Conservation (phyloP, 1,140 invertebrate genomes). For the Papilio aristodemus region DNA sequence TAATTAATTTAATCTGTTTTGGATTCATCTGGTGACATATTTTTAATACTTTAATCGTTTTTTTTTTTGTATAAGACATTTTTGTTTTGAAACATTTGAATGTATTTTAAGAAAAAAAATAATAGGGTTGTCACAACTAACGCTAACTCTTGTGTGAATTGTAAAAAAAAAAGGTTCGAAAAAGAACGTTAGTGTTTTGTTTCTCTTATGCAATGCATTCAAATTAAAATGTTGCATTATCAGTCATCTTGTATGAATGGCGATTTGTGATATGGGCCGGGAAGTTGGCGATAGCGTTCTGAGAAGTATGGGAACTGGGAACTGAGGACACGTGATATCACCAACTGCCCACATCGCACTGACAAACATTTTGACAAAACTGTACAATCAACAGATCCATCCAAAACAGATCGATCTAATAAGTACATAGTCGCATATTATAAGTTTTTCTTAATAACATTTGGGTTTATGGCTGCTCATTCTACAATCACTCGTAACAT, state of each 20-base stretch:
- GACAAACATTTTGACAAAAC: not conserved
- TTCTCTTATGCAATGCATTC: not conserved
- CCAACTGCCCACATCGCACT: not conserved
- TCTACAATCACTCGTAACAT: not conserved
- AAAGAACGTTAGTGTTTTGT: too few relatives aligned
- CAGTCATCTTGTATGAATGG: not conserved
- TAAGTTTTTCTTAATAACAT: slow-evolving; percentile 6
- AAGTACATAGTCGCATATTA: not conserved
- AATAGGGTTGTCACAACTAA: too few relatives aligned
- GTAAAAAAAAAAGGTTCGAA: too few relatives aligned
- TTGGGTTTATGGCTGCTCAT: slow-evolving; percentile 18
- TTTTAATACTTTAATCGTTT: too few relatives aligned
- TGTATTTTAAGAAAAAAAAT: too few relatives aligned
- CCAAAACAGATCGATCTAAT: slow-evolving; percentile 23
- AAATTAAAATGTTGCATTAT: slow-evolving; percentile 16
- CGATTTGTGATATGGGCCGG: slow-evolving; percentile 13
- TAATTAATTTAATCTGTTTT: slow-evolving; percentile 2
- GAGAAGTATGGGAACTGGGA: not conserved
- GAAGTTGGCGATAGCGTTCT: slow-evolving; percentile 23
- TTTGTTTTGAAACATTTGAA: too few relatives aligned
- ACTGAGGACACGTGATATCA: not conserved
- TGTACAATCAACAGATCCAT: not conserved
- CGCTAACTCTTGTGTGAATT: too few relatives aligned
- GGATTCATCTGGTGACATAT: slow-evolving; percentile 5
- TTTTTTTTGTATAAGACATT: too few relatives aligned